Conservation (phyloP, 2,113 vertebrate genomes). For the Amblyornis subalaris region DNA sequence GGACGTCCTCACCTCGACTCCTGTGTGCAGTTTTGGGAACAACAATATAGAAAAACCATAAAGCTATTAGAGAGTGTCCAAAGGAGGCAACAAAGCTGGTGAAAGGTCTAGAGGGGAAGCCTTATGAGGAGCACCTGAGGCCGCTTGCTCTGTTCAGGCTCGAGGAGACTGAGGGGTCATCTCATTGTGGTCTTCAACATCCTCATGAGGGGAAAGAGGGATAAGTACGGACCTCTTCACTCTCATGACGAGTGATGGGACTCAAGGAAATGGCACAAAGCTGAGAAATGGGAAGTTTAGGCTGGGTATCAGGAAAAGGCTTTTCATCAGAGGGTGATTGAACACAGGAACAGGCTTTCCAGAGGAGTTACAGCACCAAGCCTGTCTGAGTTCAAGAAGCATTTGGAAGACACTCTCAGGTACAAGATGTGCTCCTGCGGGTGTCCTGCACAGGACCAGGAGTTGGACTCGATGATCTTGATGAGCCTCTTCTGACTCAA, state of each 20-base stretch:
- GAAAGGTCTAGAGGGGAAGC: not conserved
- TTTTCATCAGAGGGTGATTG: not conserved
- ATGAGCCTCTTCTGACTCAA: not conserved
- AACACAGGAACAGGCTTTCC: not conserved
- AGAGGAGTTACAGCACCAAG: not conserved
- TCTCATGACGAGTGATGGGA: not conserved
- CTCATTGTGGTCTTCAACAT: not conserved
- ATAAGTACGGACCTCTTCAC: not conserved
- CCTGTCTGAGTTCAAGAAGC: not conserved
- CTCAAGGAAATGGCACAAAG: not conserved
- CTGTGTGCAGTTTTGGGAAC: not conserved
- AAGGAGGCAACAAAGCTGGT: too few relatives aligned
- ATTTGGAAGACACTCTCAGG: not conserved
- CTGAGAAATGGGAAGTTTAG: not conserved
- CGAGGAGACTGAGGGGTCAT: too few relatives aligned
- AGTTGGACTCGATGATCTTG: not conserved
- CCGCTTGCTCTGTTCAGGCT: not conserved
- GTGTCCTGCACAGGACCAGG: not conserved
- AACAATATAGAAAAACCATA: not conserved
- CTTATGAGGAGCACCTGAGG: fast-evolving
- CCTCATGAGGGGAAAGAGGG: fast-evolving
- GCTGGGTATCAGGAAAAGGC: not conserved
- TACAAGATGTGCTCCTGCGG: not conserved
- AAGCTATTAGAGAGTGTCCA: not conserved
- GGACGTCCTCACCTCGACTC: fast-evolving